Evolutionary conservation across 2,113 vertebrate species (phyloP), one percentile per base, ranked within the genome.

Genomic region (Benthochromis sp.): DNA sequence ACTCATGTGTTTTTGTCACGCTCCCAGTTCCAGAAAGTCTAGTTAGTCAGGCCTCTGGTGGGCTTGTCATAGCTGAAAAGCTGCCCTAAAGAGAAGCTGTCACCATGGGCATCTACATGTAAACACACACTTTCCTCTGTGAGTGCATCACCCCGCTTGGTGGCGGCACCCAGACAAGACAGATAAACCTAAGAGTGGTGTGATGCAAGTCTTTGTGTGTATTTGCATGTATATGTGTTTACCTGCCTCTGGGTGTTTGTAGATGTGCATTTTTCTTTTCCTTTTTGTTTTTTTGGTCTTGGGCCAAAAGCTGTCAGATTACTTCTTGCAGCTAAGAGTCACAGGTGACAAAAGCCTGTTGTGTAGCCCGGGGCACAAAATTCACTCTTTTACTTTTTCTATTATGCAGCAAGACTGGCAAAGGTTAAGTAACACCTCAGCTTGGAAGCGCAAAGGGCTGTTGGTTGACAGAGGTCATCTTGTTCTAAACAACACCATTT

Each of bases 311-410:
- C 87, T 90, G 88, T 91, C 84, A 88, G 83, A 88, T 87, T 82
- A 54, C 87, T 88, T 90, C 89, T 92, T 84, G 69, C 76, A 83
- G 90, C 85, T 71, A 71, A 89, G 87, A 90, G 90, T 91, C 83
- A 86, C 81, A 57, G 87, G 89, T 86, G 88, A 85, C 73, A 90
- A 89, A 90, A 91, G 86, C 88, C 90, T 88, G 85, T 88, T 92
- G 87, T 89, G 86, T 59, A 81, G 86, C 89, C 83, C 6, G 5
- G 21, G 86, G 90, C 78, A 27, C 17, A 16, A 10, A 34, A 45
- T 86, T 71, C 82, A 85, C 54, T 88, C 80, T 86, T 88, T 84
- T 83, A 27, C 52, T 86, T 92, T 92, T 71, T 29, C 83, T 69
- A 54, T 54, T 89, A 47, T 57, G 19, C 83, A 84, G 69, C 59